Percentiles rank a stretch among this genome's conserved stretches.
phyloP scores from a whole-genome alignment of 2,888 invertebrate species.

The Lasioglossum figueresi region DNA sequence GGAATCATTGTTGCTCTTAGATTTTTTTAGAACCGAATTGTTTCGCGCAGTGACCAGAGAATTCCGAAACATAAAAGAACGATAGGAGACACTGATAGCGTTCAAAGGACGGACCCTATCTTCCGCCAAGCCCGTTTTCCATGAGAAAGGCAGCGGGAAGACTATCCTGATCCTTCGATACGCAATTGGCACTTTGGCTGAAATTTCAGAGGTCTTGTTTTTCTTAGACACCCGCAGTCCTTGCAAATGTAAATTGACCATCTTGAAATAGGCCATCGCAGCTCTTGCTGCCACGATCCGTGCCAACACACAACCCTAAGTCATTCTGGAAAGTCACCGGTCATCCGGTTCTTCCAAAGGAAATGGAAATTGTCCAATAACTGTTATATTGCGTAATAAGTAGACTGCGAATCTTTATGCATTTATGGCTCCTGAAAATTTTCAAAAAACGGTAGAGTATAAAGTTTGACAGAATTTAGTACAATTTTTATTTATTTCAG shows the following conservation, averaged over 20 bases:
- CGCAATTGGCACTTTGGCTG: constrained; percentile 1
- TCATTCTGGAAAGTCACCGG: neutral
- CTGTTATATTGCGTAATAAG: neutral
- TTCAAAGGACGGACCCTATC: neutral
- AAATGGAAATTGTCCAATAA: neutral
- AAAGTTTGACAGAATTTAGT: too few species aligned
- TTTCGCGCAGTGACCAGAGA: neutral
- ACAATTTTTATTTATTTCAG: too few species aligned
- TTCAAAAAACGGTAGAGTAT: too few species aligned
- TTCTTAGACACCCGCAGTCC: neutral
- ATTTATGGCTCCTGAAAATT: too few species aligned
- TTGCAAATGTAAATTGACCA: constrained; percentile 2
- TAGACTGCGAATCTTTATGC: too few species aligned
- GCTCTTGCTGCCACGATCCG: neutral
- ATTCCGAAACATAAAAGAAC: neutral
- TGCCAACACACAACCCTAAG: neutral
- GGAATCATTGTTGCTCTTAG: neutral
- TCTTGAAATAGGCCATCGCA: constrained; percentile 4
- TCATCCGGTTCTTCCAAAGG: neutral
- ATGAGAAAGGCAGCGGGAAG: neutral
- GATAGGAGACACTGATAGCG: neutral
- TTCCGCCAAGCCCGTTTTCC: neutral
- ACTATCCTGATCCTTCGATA: neutral
- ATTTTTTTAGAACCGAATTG: neutral
- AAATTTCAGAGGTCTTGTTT: neutral